Evolutionary conservation across 2,797 vertebrate genomes (phyloP), one percentile per base, ranked within the genome.

Genomic region (Florisuga fusca): DNA sequence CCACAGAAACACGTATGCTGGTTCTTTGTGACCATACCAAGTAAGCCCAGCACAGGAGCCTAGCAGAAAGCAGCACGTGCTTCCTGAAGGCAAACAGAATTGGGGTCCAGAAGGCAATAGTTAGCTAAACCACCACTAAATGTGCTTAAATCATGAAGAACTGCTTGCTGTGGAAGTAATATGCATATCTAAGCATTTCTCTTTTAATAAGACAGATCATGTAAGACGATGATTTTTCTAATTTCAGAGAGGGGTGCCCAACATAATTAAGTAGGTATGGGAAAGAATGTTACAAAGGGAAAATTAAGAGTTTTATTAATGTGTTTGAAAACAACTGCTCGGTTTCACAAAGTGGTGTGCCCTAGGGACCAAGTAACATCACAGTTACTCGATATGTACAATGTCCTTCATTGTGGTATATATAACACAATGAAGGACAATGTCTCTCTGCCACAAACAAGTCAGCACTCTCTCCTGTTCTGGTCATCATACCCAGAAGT

Each of bases 341-440:
- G 43, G 25, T 94, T 97, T 91, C 93, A 78, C 62, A 95, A 96
- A 96, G 85, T 43, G 17, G 43, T 34, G 38, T 50, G 86, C 15
- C 45, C 83, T 84, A n/a, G 25, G n/a, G 18, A 95, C 69, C 57
- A 89, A 91, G 72, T 45, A 80, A 23, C 2, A 9, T 50, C 76
- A 84, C 23, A 61, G 22, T 23, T 27, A 61, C 13, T 41, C 14
- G 45, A 85, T 22, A 61, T 0, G 3, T 20, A 20, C 66, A 57
- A 5, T 13, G n/a, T n/a, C 51, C 51, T 54, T 73, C 55, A 6
- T 2, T 16, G 26, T 29, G 12, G 53, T 41, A 41, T 41, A 41
- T n/a, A n/a, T n/a, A n/a, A n/a, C n/a, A n/a, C n/a, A n/a, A n/a
- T n/a, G n/a, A n/a, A n/a, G n/a, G n/a, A n/a, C n/a, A 12, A 9